Conservation (phyloP, 2,113 vertebrate genomes). For the Antechinus flavipes region DNA sequence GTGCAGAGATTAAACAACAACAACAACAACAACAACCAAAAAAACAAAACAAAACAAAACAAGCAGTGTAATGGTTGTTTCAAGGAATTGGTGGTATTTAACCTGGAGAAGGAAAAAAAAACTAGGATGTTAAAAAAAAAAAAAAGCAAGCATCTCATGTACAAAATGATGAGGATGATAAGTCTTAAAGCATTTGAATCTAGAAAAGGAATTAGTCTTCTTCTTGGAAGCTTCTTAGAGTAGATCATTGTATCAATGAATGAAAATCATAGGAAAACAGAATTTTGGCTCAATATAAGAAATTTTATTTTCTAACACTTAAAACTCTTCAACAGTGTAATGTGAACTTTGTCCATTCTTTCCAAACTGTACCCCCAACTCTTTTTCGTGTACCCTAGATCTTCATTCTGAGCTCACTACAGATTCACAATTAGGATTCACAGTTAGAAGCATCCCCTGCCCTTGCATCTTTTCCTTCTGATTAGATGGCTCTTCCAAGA, state of each 20-base stretch:
- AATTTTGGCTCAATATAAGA: not conserved
- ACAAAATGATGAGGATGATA: not conserved
- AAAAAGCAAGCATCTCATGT: not conserved
- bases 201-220: not conserved
- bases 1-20: not conserved
- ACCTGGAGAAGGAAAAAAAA: not conserved
- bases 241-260: not conserved
- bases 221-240: not conserved
- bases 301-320: not conserved
- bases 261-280: not conserved
- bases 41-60: not conserved
- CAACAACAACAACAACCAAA: no score
- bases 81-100: not conserved
- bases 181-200: no score
- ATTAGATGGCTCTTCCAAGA: not conserved
- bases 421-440: not conserved
- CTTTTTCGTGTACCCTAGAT: not conserved
- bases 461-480: not conserved
- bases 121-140: not conserved
- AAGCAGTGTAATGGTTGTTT: not conserved
- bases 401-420: not conserved
- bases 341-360: not conserved
- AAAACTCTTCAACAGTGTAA: not conserved
- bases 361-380: not conserved
- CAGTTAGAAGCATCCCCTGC: not conserved